phyloP scores from a whole-genome alignment of 1,140 invertebrate genomes.

The Thaumetopoea pityocampa region DNA sequence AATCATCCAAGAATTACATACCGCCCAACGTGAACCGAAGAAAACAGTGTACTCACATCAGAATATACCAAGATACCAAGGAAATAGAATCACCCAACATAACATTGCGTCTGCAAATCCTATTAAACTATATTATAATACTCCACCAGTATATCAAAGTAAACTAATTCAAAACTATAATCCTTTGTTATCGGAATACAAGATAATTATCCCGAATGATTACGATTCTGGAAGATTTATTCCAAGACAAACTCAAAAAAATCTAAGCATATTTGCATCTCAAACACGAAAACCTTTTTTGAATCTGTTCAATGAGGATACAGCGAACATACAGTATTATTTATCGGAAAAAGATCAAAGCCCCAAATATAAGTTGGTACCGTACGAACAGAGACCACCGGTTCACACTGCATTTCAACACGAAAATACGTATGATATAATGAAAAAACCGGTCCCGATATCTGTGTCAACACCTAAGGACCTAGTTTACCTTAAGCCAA shows the following conservation, averaged over 20 bases:
- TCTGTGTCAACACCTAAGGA: conserved; percentile 35
- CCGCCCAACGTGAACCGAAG: conserved; percentile 41
- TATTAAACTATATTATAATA: conserved; percentile 54
- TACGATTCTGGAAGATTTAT: conserved; percentile 35
- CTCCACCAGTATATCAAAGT: conserved; percentile 36
- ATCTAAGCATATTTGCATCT: conserved; percentile 29
- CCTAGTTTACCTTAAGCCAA: conserved; percentile 46
- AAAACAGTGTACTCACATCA: conserved; percentile 48
- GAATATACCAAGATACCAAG: conserved; percentile 68
- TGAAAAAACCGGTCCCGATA: conserved; percentile 36
- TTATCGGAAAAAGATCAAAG: conserved; percentile 47
- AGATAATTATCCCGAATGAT: conserved; percentile 29
- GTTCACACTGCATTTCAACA: conserved; percentile 38
- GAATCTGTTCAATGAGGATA: conserved; percentile 49
- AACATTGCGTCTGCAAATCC: conserved; percentile 71
- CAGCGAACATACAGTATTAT: conserved; percentile 53
- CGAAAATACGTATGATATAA: conserved; percentile 25
- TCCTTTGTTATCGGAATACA: conserved; percentile 30
- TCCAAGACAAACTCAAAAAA: conserved; percentile 41
- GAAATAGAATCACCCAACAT: conserved; percentile 66
- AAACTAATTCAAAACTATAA: conserved; percentile 42
- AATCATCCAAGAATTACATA: conserved; percentile 43
- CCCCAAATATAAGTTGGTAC: conserved; percentile 66
- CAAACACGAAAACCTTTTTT: conserved; percentile 43
- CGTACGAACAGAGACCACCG: conserved; percentile 71